Percentiles rank a stretch among this genome's conserved stretches.
phyloP scores from a whole-genome alignment of 2,888 invertebrate species.

The Drosophila trichaetosa region DNA sequence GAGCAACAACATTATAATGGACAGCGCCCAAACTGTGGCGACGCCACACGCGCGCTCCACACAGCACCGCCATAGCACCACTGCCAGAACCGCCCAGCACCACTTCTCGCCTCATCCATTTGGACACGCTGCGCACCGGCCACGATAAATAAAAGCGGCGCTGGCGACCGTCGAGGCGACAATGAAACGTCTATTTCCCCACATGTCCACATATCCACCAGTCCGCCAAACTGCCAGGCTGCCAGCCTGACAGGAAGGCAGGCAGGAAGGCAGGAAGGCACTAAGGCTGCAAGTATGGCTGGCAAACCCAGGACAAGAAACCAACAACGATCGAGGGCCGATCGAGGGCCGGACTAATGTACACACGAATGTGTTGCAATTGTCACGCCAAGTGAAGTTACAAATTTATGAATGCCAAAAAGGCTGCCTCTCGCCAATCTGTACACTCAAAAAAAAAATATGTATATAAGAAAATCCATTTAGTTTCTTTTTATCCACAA shows the following conservation, averaged over 20 bases:
- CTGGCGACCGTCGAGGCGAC: constrained; percentile 61
- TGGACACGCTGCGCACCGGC: constrained; percentile 75
- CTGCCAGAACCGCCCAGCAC: constrained; percentile 11
- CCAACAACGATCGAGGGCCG: constrained; percentile 43
- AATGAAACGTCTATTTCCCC: constrained; percentile 79
- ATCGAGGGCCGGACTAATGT: constrained; percentile 77
- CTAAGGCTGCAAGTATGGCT: neutral
- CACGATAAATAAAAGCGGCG: constrained; percentile 75
- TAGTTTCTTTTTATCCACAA: neutral
- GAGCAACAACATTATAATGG: constrained; percentile 82
- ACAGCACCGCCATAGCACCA: constrained; percentile 12
- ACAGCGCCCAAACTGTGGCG: constrained; percentile 63
- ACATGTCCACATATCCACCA: constrained; percentile 52
- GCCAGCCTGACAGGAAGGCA: constrained; percentile 9
- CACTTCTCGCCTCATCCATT: constrained; percentile 42
- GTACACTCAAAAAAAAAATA: neutral
- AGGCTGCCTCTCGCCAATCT: constrained; percentile 49
- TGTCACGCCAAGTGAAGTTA: constrained; percentile 84
- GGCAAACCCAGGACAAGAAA: constrained; percentile 22
- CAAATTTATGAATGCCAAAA: constrained; percentile 84
- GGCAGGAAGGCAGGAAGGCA: constrained; percentile 4
- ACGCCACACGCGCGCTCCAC: constrained; percentile 74
- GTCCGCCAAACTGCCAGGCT: constrained; percentile 3
- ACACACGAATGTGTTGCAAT: constrained; percentile 83
- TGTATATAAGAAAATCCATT: neutral